Percentiles rank a stretch among this genome's conserved stretches.
These are phyloP conservation scores for Cossypha caffra DNA, from an alignment of 2,797 vertebrate species.

Conservation along the genomic window DNA sequence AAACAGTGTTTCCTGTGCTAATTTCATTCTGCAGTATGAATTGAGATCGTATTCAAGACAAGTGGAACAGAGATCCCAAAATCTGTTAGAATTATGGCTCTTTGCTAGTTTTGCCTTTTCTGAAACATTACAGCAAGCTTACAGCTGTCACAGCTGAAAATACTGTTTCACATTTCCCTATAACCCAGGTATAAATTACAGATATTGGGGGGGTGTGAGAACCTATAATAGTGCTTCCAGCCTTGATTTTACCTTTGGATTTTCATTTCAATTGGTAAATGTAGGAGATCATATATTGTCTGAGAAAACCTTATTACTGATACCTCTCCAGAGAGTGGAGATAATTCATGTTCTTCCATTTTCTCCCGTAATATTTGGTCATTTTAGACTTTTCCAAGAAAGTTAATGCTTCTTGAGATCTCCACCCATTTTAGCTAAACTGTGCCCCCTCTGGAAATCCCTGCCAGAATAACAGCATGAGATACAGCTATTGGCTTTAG, in stretches of 20 bases:
- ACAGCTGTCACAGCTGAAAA: not conserved
- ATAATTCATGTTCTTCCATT: not conserved
- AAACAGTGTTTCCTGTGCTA: not conserved
- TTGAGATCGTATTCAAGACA: not conserved
- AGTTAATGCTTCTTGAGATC: not conserved
- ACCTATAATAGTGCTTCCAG: not conserved
- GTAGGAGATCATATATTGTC: not conserved
- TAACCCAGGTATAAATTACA: not conserved
- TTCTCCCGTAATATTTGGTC: not conserved
- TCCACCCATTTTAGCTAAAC: constrained; percentile 27
- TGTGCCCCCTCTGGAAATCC: not conserved
- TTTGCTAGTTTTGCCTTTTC: not conserved
- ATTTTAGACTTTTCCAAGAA: constrained; percentile 4
- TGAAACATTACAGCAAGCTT: not conserved
- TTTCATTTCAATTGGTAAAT: not conserved
- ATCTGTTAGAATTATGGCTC: not conserved
- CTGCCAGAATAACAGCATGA: not conserved
- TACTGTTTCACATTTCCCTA: not conserved
- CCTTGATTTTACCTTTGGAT: not conserved
- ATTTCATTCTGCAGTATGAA: not conserved
- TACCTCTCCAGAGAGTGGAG: not conserved
- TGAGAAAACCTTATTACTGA: not conserved
- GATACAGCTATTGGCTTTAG: not conserved
- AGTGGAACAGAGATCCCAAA: not conserved
- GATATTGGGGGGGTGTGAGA: not conserved